Conservation (phyloP, 2,113 vertebrate genomes). For the Stegostoma tigrinum region DNA sequence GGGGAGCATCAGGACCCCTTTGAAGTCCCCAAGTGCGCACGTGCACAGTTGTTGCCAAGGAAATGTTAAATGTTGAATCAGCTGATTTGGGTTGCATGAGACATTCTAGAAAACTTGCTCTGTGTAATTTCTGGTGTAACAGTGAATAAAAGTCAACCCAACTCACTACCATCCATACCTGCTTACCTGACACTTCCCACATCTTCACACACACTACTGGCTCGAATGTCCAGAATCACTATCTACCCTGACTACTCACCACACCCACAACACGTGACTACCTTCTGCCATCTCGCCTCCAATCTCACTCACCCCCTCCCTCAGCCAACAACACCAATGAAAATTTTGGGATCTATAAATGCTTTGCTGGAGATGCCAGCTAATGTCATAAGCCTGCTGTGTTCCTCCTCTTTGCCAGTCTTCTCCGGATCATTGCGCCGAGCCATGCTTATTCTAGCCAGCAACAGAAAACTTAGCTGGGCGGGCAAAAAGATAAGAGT, state of each 20-base stretch:
- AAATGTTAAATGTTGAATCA: neutral
- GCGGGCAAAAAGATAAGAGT: neutral
- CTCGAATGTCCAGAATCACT: too few relatives aligned
- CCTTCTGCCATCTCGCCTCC: too few relatives aligned
- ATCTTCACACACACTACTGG: too few relatives aligned
- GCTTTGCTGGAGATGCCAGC: neutral
- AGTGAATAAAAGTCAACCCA: too few relatives aligned
- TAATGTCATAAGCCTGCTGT: neutral
- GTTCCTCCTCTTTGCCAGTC: neutral
- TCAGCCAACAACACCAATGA: neutral
- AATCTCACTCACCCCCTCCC: neutral
- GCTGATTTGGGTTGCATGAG: neutral
- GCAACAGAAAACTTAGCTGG: too few relatives aligned
- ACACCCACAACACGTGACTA: too few relatives aligned
- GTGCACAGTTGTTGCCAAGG: neutral
- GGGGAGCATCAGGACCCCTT: neutral
- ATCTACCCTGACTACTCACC: too few relatives aligned
- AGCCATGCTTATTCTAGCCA: neutral
- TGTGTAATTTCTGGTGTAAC: neutral
- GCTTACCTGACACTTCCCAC: too few relatives aligned
- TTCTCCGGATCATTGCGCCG: neutral
- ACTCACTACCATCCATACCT: too few relatives aligned
- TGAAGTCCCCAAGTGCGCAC: neutral
- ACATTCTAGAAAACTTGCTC: neutral
- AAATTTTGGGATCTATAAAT: neutral